Conservation (phyloP, 1,140 invertebrate genomes). For the Procambarus clarkii region DNA sequence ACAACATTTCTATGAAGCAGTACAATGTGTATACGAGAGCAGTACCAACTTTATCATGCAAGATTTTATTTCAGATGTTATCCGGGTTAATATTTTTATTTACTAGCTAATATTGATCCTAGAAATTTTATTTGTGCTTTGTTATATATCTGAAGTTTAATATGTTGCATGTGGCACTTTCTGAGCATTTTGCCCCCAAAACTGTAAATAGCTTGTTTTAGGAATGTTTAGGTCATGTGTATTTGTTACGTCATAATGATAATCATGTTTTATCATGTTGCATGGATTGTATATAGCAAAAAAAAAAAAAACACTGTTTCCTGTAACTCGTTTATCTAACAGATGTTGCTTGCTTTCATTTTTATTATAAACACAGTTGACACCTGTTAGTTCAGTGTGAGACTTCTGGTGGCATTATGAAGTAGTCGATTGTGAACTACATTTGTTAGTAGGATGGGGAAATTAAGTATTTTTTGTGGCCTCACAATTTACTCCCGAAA, state of each 20-base stretch:
- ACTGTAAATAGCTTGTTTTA: conserved; percentile 22
- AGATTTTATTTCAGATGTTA: not conserved
- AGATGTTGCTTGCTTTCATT: conserved; percentile 22
- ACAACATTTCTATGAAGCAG: too few species aligned
- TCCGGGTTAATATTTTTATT: not conserved
- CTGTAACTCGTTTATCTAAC: not conserved
- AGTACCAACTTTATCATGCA: not conserved
- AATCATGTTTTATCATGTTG: conserved; percentile 8
- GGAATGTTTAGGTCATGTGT: conserved; percentile 21
- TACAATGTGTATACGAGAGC: not conserved
- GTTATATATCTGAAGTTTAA: not conserved
- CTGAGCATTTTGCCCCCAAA: not conserved
- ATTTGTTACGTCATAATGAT: not conserved
- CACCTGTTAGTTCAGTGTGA: too few species aligned
- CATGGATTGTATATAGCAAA: conserved; percentile 36
- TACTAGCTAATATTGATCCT: not conserved
- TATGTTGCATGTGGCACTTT: conserved; percentile 5
- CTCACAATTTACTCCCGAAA: too few species aligned
- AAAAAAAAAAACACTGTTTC: not conserved
- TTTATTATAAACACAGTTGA: conserved; percentile 4
- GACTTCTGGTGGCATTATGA: too few species aligned
- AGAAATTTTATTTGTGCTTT: not conserved
- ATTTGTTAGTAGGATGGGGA: too few species aligned
- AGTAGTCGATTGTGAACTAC: too few species aligned
- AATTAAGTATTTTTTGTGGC: too few species aligned